A percentile compares a stretch with the other conserved stretches of the same genome.
phyloP scores from a whole-genome alignment of 2,888 invertebrate genomes.

The Cistogaster globosa region DNA sequence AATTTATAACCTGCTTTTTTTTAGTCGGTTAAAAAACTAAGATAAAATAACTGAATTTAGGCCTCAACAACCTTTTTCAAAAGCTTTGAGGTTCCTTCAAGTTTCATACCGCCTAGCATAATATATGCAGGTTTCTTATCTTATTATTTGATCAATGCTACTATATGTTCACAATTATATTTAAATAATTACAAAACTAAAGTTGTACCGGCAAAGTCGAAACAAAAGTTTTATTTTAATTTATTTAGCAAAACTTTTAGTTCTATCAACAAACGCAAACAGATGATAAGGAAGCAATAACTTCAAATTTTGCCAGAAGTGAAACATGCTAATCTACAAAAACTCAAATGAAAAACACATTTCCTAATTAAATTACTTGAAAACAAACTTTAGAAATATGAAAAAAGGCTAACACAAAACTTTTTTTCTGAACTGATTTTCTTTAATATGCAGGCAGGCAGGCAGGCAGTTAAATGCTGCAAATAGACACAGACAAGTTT shows the following conservation, averaged over 20 bases:
- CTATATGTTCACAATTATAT: no score
- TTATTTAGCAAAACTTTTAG: conserved; percentile 60
- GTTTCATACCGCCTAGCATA: no score
- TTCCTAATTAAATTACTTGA: conserved; percentile 70
- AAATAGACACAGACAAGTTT: conserved; percentile 36
- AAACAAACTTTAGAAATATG: conserved; percentile 53
- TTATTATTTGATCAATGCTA: no score
- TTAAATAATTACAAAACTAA: background rate
- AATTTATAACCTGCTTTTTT: no score
- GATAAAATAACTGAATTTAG: no score
- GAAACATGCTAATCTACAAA: conserved; percentile 55
- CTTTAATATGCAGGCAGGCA: conserved; percentile 20
- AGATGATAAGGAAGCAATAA: background rate
- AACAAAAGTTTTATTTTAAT: conserved; percentile 64
- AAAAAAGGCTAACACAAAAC: background rate
- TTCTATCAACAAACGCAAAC: conserved; percentile 9
- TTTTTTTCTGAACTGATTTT: conserved; percentile 29
- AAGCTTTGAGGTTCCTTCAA: no score
- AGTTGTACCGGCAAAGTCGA: conserved; percentile 29
- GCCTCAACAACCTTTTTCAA: no score
- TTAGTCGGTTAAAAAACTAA: no score
- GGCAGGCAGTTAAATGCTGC: conserved; percentile 9
- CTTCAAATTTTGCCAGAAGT: conserved; percentile 46
- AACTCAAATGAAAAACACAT: conserved; percentile 64
- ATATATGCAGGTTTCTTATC: no score